A percentile compares a stretch with the other conserved stretches of the same genome.
Conservation (phyloP, 2,888 invertebrate genomes). For the Mystacides longicornis region DNA sequence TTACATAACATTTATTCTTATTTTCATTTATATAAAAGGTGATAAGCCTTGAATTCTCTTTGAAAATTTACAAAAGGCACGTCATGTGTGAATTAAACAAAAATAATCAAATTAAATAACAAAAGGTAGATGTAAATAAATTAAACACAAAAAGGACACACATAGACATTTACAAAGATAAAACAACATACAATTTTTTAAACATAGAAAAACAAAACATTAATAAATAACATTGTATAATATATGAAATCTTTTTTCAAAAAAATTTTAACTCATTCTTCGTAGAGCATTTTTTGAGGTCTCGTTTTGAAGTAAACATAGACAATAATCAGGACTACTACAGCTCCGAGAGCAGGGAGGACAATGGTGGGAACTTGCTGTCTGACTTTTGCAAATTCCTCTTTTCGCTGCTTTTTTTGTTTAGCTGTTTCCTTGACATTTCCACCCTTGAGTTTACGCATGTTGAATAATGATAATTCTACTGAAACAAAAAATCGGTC, state of each 20-base stretch:
- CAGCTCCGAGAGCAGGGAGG: constrained; percentile 61
- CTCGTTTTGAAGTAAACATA: constrained; percentile 77
- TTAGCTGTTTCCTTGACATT: constrained; percentile 75
- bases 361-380: constrained; percentile 73
- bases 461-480: too few species aligned
- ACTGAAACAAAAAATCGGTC: too few species aligned
- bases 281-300: constrained; percentile 46
- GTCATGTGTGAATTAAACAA: neutral
- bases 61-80: too few species aligned
- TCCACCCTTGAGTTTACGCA: constrained; percentile 76
- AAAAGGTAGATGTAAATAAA: too few species aligned
- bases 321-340: constrained; percentile 62
- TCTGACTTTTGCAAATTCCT: constrained; percentile 73
- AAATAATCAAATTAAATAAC: neutral
- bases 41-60: too few species aligned
- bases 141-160: too few species aligned
- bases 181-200: too few species aligned
- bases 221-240: too few species aligned
- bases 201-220: too few species aligned
- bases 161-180: too few species aligned
- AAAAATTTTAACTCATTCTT: constrained; percentile 11
- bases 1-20: too few species aligned
- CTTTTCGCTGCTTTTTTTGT: constrained; percentile 77
- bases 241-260: neutral
- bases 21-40: too few species aligned